phyloP scores from a whole-genome alignment of 2,113 vertebrate genomes.

The Pleuronectes platessa region DNA sequence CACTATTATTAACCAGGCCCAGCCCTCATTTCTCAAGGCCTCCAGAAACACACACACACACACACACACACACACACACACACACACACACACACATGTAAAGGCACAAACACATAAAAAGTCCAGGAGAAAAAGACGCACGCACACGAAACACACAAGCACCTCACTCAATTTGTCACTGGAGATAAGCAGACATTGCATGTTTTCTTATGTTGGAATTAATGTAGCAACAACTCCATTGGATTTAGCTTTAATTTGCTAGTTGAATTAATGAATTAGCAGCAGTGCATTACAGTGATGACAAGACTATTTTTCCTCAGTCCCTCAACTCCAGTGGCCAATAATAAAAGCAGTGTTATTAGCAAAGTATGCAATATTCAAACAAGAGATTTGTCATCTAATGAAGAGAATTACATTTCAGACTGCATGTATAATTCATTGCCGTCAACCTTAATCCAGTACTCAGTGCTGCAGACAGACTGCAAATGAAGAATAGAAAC shows the following conservation, averaged over 20 bases:
- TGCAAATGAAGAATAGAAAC: slow-evolving; percentile 63
- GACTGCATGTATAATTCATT: slow-evolving; percentile 75
- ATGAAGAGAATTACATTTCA: slow-evolving; percentile 80
- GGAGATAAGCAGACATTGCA: slow-evolving; percentile 37
- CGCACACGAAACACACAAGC: slow-evolving; percentile 11
- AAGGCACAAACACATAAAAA: slow-evolving; percentile 29
- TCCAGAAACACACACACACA: slow-evolving; percentile 49
- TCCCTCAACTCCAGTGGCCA: slow-evolving; percentile 52
- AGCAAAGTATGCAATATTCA: slow-evolving; percentile 79
- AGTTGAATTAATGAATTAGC: slow-evolving; percentile 73
- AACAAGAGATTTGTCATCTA: slow-evolving; percentile 79
- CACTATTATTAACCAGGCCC: slow-evolving; percentile 75
- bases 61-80: slow-evolving; percentile 26
- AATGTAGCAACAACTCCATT: slow-evolving; percentile 60
- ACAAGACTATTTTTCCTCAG: slow-evolving; percentile 67
- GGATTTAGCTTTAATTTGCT: slow-evolving; percentile 65
- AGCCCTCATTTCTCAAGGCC: slow-evolving; percentile 72
- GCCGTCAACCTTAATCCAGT: slow-evolving; percentile 71
- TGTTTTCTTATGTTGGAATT: slow-evolving; percentile 54
- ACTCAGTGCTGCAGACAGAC: slow-evolving; percentile 57
- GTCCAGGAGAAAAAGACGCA: slow-evolving; percentile 18
- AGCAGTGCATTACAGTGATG: slow-evolving; percentile 59
- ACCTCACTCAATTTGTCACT: slow-evolving; percentile 42
- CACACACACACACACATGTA: slow-evolving; percentile 32
- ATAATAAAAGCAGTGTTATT: slow-evolving; percentile 77